Evolutionary conservation across 1,140 invertebrate species (phyloP), one percentile per base, ranked within the genome.

Genomic region (Drosophila repleta): DNA sequence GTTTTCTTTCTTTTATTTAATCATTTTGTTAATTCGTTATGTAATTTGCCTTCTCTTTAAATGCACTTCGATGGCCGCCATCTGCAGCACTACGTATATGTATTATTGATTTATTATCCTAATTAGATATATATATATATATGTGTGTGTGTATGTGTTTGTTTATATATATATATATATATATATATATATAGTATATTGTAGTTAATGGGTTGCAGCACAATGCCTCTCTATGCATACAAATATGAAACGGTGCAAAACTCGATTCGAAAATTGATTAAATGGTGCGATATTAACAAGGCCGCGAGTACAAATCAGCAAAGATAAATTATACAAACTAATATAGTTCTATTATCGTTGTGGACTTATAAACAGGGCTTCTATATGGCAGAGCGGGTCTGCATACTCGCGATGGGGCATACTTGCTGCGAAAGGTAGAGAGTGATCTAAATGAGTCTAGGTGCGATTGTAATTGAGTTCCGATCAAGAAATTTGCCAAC

Each of bases 171-270:
- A 41, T 43, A 57, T 10, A 56, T 52, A 26, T 51, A 52, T 37
- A n/a, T n/a, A n/a, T 17, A 17, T 60, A 60, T 60, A 32, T 41
- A 51, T 51, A 49, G 24, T 24, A 51, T 51, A 26, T n/a, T n/a
- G n/a, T n/a, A 7, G 18, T 17, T 43, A 43, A 17, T 43, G 8
- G 39, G 15, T 52, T 35, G 52, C 51, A 64, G 18, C n/a, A 32
- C 66, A 46, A 52, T 58, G 52, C 29, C 32, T 60, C 21, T 62
- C 57, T 70, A 70, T 52, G 43, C 24, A 46, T 57, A 57, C 48
- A 63, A 37, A 41, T 68, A 45, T 39, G 39, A 17, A 67, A 41
- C 13, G 35, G 76, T 79, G 75, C 75, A 60, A 57, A 7, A 73
- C 26, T 72, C 68, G 67, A 61, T 63, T 58, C n/a, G n/a, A 61